Base-by-base conservation (phyloP, 2,888 invertebrate genomes). In the Apotomis betuletana region DNA sequence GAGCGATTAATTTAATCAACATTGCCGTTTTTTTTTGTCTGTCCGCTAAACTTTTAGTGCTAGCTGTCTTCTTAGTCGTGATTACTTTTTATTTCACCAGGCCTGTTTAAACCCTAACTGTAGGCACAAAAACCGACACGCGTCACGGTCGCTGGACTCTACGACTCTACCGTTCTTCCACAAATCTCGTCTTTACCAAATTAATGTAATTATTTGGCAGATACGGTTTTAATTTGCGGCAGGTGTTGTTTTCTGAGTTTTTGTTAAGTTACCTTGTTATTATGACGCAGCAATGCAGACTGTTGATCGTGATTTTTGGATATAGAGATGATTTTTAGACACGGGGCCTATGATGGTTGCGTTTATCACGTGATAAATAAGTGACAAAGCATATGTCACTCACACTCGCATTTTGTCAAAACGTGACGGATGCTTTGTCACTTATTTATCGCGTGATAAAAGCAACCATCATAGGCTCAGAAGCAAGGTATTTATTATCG, bases 151-250 rank as follows among this genome's bases (percentile, higher is more conserved):
- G 8, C 36, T 52, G 62, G 36, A 4, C 62, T 4, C n/a, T 1
- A n/a, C n/a, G 8, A 27, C 2, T 27, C 27, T 27, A 27, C 27
- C 6, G 9, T 2, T 8, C 9, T 49, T 8, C 9, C 10, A 6
- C 9, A 49, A 36, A n/a, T 4, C 6, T 52, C 62, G 49, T 62
- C 38, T 41, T 41, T 38, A 41, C 38, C 27, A 62, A 62, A 62
- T 62, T 62, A 38, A 36, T 49, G n/a, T 51, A 62, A 62, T 62
- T 52, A 62, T 38, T 62, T 52, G 51, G 13, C 36, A 61, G 49
- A 49, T 49, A 57, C 9, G 36, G 27, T 46, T 51, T 52, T 51
- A 63, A 63, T 63, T 63, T 5, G 38, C 13, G 9, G n/a, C 41
- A 52, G 9, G 38, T 13, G 13, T 36, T 38, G 8, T 52, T 49